These are phyloP conservation scores for Tachypleus tridentatus DNA, from an alignment of 1,140 invertebrate genomes.

Conservation along the genomic window DNA sequence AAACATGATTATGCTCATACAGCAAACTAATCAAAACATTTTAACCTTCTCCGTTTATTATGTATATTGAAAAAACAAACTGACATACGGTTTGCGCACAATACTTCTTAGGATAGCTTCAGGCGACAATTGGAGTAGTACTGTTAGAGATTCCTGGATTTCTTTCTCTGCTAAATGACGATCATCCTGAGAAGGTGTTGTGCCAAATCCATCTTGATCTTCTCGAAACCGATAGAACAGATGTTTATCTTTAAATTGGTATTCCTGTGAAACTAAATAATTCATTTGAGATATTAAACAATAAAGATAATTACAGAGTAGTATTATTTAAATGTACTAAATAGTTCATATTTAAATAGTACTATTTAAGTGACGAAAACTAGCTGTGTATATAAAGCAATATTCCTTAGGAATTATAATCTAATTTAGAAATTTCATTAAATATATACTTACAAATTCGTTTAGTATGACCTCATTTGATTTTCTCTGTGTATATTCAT, in stretches of 20 bases:
- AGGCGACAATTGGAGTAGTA: constrained; percentile 51
- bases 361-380: too few relatives aligned
- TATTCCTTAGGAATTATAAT: too few relatives aligned
- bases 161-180: constrained; percentile 50
- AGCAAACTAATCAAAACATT: background rate
- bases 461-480: too few relatives aligned
- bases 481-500: too few relatives aligned
- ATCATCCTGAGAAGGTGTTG: constrained; percentile 39
- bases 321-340: background rate
- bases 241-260: constrained; percentile 72
- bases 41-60: too few relatives aligned
- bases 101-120: constrained; percentile 70
- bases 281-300: background rate
- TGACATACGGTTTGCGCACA: constrained; percentile 60
- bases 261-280: constrained; percentile 51
- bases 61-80: background rate
- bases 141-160: constrained; percentile 49
- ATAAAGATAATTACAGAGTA: background rate
- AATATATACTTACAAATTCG: too few relatives aligned
- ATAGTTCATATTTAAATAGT: too few relatives aligned
- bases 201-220: constrained; percentile 35
- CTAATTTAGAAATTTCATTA: too few relatives aligned
- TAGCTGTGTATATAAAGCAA: too few relatives aligned
- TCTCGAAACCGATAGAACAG: constrained; percentile 66
- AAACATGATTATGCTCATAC: too few relatives aligned